These are phyloP conservation scores for Amiota mariae DNA, from an alignment of 2,888 invertebrate species.

Conservation along the genomic window DNA sequence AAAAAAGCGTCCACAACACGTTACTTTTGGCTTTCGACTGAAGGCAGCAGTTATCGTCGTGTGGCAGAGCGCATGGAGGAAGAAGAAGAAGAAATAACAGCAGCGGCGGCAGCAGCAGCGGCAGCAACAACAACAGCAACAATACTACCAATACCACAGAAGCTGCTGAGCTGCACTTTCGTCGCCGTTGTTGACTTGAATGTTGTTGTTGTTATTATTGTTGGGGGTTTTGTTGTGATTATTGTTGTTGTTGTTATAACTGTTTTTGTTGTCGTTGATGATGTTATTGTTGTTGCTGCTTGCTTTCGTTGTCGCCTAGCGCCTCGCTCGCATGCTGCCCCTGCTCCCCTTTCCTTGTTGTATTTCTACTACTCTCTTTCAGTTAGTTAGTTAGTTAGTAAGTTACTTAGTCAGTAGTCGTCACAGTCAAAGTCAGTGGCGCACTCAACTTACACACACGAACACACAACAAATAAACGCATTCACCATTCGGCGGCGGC, in stretches of 20 bases:
- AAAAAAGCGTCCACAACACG: constrained; percentile 66
- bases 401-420: neutral
- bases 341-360: constrained; percentile 40
- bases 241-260: neutral
- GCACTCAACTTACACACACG: constrained; percentile 2
- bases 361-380: neutral
- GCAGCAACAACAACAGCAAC: constrained; percentile 51
- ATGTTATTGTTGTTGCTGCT: constrained; percentile 24
- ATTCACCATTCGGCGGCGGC: neutral
- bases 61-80: constrained; percentile 55
- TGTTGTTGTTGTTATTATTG: neutral
- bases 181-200: neutral
- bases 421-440: constrained; percentile 13
- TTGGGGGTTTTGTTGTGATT: neutral
- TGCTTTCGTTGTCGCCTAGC: constrained; percentile 37
- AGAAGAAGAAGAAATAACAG: constrained; percentile 47
- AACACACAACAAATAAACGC: neutral
- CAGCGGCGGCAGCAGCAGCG: constrained; percentile 54
- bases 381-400: neutral
- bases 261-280: constrained; percentile 29
- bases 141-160: constrained; percentile 56
- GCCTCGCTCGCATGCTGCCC: constrained; percentile 22
- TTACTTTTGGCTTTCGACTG: constrained; percentile 67
- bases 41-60: constrained; percentile 59
- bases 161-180: constrained; percentile 63